Evolutionary conservation across 2,113 vertebrate genomes (phyloP).

Genomic region (Oncorhynchus masou): DNA sequence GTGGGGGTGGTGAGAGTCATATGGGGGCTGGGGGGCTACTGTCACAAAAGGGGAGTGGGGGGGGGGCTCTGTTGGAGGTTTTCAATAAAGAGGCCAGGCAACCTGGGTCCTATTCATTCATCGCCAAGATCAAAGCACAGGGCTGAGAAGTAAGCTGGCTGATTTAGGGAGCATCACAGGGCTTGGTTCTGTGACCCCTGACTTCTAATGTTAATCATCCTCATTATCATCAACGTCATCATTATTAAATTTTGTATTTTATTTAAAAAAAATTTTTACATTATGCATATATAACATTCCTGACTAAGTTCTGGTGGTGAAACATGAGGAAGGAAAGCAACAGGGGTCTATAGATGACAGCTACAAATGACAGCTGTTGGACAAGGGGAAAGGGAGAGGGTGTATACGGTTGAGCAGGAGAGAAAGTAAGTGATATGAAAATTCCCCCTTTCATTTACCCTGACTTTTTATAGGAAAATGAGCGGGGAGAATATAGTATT

Average conservation of each 20-base stretch:
- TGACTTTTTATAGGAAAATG: constrained; percentile 65
- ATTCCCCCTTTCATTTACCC: constrained; percentile 66
- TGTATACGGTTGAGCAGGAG: constrained; percentile 17
- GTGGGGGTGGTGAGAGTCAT: constrained; percentile 2
- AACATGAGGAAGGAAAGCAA: constrained; percentile 20
- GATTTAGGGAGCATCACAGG: constrained; percentile 50
- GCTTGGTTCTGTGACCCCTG: constrained; percentile 70
- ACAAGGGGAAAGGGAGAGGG: constrained; percentile 2
- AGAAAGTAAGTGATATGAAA: constrained; percentile 55
- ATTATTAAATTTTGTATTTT: neutral
- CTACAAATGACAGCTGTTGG: constrained; percentile 28
- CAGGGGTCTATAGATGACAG: constrained; percentile 51
- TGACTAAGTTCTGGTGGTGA: constrained; percentile 9
- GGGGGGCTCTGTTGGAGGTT: constrained; percentile 65
- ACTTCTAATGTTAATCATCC: neutral
- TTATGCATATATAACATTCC: neutral
- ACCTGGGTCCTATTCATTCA: constrained; percentile 60
- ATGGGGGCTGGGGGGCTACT: constrained; percentile 49
- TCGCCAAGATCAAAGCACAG: constrained; percentile 64
- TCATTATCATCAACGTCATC: neutral
- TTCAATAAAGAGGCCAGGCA: constrained; percentile 61
- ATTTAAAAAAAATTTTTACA: neutral
- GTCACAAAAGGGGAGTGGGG: constrained; percentile 28
- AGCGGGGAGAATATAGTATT: constrained; percentile 63
- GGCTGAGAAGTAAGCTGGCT: neutral